Evolutionary conservation across 2,797 vertebrate genomes (phyloP).

Genomic region (Ambastaia sidthimunki): DNA sequence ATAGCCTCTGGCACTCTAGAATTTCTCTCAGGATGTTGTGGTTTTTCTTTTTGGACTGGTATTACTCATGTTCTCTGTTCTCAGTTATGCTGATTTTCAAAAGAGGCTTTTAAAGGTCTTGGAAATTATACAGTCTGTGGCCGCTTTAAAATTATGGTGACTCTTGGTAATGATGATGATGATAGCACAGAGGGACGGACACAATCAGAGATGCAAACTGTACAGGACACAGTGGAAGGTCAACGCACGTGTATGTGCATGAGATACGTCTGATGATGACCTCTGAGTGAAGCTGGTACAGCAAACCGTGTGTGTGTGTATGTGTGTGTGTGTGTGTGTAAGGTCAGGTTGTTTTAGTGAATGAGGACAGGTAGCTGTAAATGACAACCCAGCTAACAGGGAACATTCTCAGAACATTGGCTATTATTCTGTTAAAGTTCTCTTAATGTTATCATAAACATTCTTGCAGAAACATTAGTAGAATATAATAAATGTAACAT

Average conservation of each 20-base stretch:
- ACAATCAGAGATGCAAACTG: conserved; percentile 80
- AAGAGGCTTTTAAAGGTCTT: conserved; percentile 80
- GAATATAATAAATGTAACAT: too few relatives aligned
- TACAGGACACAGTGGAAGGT: conserved; percentile 64
- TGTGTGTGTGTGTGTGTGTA: too few relatives aligned
- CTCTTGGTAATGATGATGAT: conserved; percentile 75
- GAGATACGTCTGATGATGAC: background rate
- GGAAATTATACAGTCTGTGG: conserved; percentile 68
- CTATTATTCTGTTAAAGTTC: too few relatives aligned
- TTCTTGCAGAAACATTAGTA: too few relatives aligned
- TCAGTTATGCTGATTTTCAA: conserved; percentile 68
- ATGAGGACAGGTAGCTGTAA: background rate
- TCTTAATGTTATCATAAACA: too few relatives aligned
- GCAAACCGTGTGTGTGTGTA: background rate
- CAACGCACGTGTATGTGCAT: background rate
- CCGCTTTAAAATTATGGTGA: conserved; percentile 71
- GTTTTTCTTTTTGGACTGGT: conserved; percentile 33
- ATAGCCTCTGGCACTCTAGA: conserved; percentile 73
- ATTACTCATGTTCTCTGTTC: conserved; percentile 46
- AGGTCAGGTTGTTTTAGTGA: background rate
- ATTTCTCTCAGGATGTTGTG: conserved; percentile 65
- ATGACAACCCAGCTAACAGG: background rate
- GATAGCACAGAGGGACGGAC: conserved; percentile 74
- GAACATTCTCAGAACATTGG: too few relatives aligned
- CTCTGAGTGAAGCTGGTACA: background rate